A percentile compares a stretch with the other conserved stretches of the same genome.
phyloP scores from a whole-genome alignment of 2,888 invertebrate species.

The Plagiodera versicolora region DNA sequence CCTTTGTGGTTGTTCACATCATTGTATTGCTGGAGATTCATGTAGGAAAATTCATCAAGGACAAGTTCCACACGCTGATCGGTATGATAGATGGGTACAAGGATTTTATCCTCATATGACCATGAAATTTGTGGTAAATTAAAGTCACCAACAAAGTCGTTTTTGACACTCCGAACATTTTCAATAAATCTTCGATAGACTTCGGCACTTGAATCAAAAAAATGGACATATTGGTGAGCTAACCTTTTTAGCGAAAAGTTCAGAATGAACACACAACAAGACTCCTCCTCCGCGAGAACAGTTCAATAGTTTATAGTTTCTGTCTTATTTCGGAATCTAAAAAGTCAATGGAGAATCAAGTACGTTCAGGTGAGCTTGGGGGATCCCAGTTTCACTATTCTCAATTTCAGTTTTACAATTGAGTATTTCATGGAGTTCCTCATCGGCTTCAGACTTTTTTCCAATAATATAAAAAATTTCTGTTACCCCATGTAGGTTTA shows the following conservation, averaged over 20 bases:
- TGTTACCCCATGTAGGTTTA: constrained; percentile 6
- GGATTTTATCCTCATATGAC: background rate
- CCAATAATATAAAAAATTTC: background rate
- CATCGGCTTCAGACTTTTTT: too few species aligned
- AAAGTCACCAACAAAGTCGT: background rate
- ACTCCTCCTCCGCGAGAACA: constrained; percentile 3
- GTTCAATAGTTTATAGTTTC: constrained; percentile 2
- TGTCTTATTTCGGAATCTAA: background rate
- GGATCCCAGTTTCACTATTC: background rate
- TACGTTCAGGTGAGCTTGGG: background rate
- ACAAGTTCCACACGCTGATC: constrained; percentile 3
- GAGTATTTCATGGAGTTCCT: background rate
- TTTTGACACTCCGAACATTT: background rate
- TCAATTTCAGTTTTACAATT: background rate
- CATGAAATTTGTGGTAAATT: constrained; percentile 1
- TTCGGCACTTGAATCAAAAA: constrained; percentile 4
- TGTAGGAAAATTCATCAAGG: background rate
- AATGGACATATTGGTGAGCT: background rate
- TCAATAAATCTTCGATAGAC: background rate
- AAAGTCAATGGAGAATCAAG: background rate
- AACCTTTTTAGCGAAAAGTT: background rate
- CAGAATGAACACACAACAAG: background rate
- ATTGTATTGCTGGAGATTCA: constrained; percentile 3
- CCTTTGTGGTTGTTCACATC: background rate
- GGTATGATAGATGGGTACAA: background rate